A percentile compares a stretch with the other conserved stretches of the same genome.
These are phyloP conservation scores for Hozukius guyotensis DNA, from an alignment of 2,797 vertebrate genomes.

Conservation along the genomic window DNA sequence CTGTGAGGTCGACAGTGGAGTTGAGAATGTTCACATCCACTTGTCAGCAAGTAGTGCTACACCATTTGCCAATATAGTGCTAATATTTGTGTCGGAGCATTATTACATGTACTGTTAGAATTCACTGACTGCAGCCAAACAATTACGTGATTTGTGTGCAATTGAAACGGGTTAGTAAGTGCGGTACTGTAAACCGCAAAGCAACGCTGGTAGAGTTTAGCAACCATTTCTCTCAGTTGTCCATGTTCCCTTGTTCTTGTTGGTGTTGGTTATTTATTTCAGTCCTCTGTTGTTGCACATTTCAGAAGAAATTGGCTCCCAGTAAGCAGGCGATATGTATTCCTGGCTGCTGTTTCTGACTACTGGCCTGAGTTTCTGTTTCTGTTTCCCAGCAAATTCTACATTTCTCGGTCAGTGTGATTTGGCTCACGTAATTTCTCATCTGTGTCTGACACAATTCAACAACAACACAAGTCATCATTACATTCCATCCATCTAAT, in stretches of 20 bases:
- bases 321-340: background rate
- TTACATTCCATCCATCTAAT: background rate
- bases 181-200: background rate
- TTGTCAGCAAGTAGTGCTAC: conserved; percentile 5
- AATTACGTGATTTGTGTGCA: background rate
- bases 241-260: background rate
- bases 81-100: background rate
- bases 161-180: background rate
- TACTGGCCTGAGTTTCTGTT: background rate
- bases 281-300: background rate
- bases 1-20: background rate
- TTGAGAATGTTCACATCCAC: conserved; percentile 3
- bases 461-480: background rate
- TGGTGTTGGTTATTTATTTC: background rate
- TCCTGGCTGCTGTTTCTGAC: background rate
- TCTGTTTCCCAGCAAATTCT: background rate
- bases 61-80: background rate
- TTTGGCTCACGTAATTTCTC: background rate
- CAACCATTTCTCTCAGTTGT: background rate
- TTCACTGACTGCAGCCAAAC: background rate
- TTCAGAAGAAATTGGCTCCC: background rate
- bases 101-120: background rate
- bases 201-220: background rate
- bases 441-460: background rate
- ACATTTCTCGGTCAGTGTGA: background rate